Evolutionary conservation across 1,140 invertebrate species (phyloP), one percentile per base, ranked within the genome.

Genomic region (Cataglyphis hispanica): DNA sequence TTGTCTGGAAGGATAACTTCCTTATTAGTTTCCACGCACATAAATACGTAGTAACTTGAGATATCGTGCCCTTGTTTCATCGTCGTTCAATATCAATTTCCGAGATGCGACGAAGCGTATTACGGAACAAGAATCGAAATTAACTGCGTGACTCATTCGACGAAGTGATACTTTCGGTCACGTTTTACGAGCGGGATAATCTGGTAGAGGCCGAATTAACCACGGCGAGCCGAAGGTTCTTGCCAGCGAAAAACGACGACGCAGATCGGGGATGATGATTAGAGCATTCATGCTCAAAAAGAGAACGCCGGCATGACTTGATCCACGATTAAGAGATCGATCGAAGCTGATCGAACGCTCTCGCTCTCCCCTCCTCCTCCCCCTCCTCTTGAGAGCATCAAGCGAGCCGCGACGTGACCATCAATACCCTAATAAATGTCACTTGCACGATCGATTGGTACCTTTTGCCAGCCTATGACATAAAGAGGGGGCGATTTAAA

Each of bases 161-260:
- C 67, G 43, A 43, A 63, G 58, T 16, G 85, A 22, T 43, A 43
- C 22, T 74, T 53, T 31, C 76, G 43, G 64, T 78, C 81, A 40
- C 72, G 72, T 77, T 77, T 84, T 40, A 70, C 85, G 31, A 37
- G 70, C 19, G 27, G 34, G 43, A 69, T 81, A 66, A 84, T 69
- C 87, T 34, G 60, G 80, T 46, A 22, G 72, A 60, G 31, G 34
- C 53, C 27, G 69, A 88, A 88, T 88, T 86, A 89, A 81, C 81
- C 25, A 40, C 50, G 31, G 19, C 22, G 25, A 16, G 50, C 27
- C 37, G 6, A 50, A 50, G 46, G 5, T 58, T 58, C 31, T 31
- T 16, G 19, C 25, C 37, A 58, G 40, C n/a, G 56, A 19, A 61
- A 50, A 58, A 64, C 37, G 50, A 50, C 61, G 64, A 70, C 13